These are phyloP conservation scores for Tetranychus cinnabarinus DNA, from an alignment of 1,140 invertebrate genomes.

Conservation along the genomic window DNA sequence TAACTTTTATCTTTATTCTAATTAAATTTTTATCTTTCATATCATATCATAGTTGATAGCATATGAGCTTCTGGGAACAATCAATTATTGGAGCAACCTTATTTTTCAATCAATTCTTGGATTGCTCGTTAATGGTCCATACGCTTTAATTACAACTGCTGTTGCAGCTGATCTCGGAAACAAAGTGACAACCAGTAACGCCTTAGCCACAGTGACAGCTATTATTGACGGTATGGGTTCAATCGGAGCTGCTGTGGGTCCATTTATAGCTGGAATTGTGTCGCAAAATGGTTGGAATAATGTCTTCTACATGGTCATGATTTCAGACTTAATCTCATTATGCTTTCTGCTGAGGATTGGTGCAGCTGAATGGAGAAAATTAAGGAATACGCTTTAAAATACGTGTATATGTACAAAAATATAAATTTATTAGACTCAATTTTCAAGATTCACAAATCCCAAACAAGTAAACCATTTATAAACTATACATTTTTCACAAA, in stretches of 20 bases:
- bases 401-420: not conserved
- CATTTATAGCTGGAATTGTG: constrained; percentile 63
- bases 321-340: constrained; percentile 50
- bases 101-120: constrained; percentile 49
- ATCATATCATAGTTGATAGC: constrained; percentile 39
- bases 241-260: constrained; percentile 73
- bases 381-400: not conserved
- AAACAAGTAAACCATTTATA: no score
- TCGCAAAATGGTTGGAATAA: constrained; percentile 40
- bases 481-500: no score
- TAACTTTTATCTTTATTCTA: not conserved
- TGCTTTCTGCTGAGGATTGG: constrained; percentile 19
- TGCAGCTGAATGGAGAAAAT: constrained; percentile 7
- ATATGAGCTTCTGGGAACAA: constrained; percentile 43
- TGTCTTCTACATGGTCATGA: constrained; percentile 79
- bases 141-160: constrained; percentile 82
- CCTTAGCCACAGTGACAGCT: constrained; percentile 78
- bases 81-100: constrained; percentile 31
- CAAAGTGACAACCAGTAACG: constrained; percentile 61
- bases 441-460: not conserved
- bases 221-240: constrained; percentile 92
- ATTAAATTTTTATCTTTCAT: not conserved
- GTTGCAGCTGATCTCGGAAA: constrained; percentile 81
- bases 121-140: constrained; percentile 74
- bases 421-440: not conserved